These are phyloP conservation scores for Campylomormyrus numenius DNA, from an alignment of 2,113 vertebrate species.

Conservation along the genomic window DNA sequence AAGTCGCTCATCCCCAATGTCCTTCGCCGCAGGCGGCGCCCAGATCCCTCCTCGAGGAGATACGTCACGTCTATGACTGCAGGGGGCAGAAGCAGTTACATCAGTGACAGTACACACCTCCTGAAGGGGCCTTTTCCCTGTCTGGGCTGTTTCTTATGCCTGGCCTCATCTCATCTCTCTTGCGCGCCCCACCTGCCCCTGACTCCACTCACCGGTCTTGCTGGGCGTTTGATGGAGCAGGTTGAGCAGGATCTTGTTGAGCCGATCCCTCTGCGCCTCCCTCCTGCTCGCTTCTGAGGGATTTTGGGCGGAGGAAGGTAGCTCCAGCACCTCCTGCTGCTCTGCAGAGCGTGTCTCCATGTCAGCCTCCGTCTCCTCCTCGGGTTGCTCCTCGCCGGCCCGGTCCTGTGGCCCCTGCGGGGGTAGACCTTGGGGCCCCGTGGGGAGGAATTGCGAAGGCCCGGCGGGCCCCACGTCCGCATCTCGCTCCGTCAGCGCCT, in stretches of 20 bases:
- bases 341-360: slow-evolving; percentile 51
- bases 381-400: slow-evolving; percentile 41
- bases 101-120: neutral
- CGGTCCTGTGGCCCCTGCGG: slow-evolving; percentile 22
- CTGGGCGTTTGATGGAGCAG: slow-evolving; percentile 87
- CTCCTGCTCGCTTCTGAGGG: slow-evolving; percentile 65
- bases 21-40: slow-evolving; percentile 79
- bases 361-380: slow-evolving; percentile 53
- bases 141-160: neutral
- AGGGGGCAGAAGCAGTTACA: slow-evolving; percentile 21
- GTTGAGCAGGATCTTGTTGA: slow-evolving; percentile 87
- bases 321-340: slow-evolving; percentile 50
- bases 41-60: slow-evolving; percentile 88
- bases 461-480: slow-evolving; percentile 41
- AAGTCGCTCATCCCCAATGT: slow-evolving; percentile 79
- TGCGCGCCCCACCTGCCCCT: slow-evolving; percentile 30
- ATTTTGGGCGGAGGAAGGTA: slow-evolving; percentile 52
- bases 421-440: slow-evolving; percentile 17
- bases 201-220: slow-evolving; percentile 80
- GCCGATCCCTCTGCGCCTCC: slow-evolving; percentile 78
- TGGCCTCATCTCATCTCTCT: slow-evolving; percentile 19
- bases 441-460: slow-evolving; percentile 27
- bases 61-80: slow-evolving; percentile 96
- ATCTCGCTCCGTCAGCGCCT: slow-evolving; percentile 44
- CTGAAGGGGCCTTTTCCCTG: neutral